Conservation (phyloP, 1,140 invertebrate genomes). For the Asobara japonica region DNA sequence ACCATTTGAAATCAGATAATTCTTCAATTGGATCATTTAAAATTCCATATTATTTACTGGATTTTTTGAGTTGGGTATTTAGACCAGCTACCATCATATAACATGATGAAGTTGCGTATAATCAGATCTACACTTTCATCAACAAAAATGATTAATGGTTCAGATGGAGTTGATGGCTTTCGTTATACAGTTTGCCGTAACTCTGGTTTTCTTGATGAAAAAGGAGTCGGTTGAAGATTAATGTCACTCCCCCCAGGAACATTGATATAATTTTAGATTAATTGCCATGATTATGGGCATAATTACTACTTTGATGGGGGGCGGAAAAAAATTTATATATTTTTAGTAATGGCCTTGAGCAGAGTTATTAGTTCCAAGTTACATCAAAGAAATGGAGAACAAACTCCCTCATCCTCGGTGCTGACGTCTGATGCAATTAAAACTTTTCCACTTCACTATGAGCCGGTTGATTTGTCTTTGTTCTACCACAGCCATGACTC, state of each 20-base stretch:
- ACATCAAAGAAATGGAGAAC: not conserved
- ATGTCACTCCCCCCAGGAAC: not conserved
- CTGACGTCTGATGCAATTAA: constrained; percentile 58
- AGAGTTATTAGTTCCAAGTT: not conserved
- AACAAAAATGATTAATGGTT: constrained; percentile 1
- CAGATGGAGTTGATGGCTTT: not conserved
- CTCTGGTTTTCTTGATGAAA: not conserved
- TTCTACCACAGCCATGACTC: constrained; percentile 29
- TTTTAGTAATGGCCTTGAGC: not conserved
- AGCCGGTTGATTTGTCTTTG: constrained; percentile 57
- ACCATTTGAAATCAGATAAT: too few relatives aligned
- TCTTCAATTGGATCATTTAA: too few relatives aligned
- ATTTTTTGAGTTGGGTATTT: too few relatives aligned
- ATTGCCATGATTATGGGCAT: not conserved
- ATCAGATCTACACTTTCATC: not conserved
- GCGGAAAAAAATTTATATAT: not conserved
- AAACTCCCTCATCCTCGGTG: not conserved
- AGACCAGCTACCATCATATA: too few relatives aligned
- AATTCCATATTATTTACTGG: too few relatives aligned
- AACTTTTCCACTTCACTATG: constrained; percentile 58
- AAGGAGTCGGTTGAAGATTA: not conserved
- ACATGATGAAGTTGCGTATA: not conserved
- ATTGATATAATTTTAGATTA: not conserved
- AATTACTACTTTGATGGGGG: not conserved
- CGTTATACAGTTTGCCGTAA: not conserved